A percentile compares a stretch with the other conserved stretches of the same genome.
Conservation (phyloP, 2,113 vertebrate species). For the Geococcyx californianus region DNA sequence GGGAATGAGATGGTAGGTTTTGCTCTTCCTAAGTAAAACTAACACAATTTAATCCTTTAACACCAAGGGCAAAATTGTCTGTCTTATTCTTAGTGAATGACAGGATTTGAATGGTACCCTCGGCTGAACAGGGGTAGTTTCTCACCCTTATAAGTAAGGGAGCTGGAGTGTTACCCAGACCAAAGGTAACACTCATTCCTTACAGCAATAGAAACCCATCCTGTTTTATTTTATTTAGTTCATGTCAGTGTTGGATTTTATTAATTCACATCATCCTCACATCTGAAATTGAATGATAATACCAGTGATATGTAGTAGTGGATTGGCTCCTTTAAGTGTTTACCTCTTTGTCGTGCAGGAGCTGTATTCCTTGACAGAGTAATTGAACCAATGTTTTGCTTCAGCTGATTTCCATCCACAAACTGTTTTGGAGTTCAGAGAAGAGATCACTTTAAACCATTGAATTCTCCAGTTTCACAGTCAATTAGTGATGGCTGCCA, state of each 20-base stretch:
- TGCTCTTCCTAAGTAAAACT: not conserved
- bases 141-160: not conserved
- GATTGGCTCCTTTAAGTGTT: constrained; percentile 27
- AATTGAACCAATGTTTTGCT: constrained; percentile 52
- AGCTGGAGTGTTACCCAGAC: not conserved
- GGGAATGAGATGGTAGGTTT: not conserved
- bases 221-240: constrained; percentile 36
- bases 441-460: constrained; percentile 64
- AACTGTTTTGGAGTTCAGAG: constrained; percentile 62
- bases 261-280: constrained; percentile 42
- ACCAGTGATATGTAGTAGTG: not conserved
- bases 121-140: not conserved
- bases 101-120: not conserved
- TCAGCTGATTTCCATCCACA: constrained; percentile 68
- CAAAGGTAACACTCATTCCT: not conserved
- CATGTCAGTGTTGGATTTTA: constrained; percentile 13
- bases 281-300: constrained; percentile 36
- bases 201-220: not conserved
- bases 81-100: not conserved
- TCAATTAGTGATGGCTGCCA: constrained; percentile 72
- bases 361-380: constrained; percentile 19
- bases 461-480: constrained; percentile 71
- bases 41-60: not conserved
- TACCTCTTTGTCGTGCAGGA: constrained; percentile 32
- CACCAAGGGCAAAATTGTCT: not conserved